A percentile compares a stretch with the other conserved stretches of the same genome.
These are phyloP conservation scores for Herpetotheres cachinnans DNA, from an alignment of 2,113 vertebrate species.

Conservation along the genomic window DNA sequence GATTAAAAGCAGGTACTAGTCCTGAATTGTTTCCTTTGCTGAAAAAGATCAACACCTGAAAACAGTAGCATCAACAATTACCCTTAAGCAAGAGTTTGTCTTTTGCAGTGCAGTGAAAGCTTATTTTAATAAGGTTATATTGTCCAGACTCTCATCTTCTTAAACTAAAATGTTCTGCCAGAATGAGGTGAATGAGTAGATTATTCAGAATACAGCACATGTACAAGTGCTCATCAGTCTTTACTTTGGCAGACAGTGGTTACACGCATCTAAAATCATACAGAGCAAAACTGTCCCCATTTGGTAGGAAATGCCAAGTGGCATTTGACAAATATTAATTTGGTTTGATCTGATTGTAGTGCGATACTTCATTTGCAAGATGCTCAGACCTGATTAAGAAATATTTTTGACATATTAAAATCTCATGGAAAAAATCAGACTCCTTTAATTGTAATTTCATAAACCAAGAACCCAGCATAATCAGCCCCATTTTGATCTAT, in stretches of 20 bases:
- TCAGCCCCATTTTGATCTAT: background rate
- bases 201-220: background rate
- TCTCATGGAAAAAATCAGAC: background rate
- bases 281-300: background rate
- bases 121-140: background rate
- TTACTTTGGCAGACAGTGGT: background rate
- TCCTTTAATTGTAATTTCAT: background rate
- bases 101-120: background rate
- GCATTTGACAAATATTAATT: background rate
- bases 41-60: background rate
- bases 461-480: background rate
- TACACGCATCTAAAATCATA: background rate
- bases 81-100: background rate
- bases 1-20: background rate
- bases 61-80: background rate
- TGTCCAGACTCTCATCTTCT: background rate
- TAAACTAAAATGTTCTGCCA: background rate
- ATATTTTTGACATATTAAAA: background rate
- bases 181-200: background rate
- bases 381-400: background rate
- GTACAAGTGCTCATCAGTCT: background rate
- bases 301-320: background rate
- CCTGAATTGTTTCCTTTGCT: background rate
- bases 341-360: background rate
- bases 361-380: background rate